Conservation (phyloP, 2,888 invertebrate genomes). For the Agapostemon virescens region DNA sequence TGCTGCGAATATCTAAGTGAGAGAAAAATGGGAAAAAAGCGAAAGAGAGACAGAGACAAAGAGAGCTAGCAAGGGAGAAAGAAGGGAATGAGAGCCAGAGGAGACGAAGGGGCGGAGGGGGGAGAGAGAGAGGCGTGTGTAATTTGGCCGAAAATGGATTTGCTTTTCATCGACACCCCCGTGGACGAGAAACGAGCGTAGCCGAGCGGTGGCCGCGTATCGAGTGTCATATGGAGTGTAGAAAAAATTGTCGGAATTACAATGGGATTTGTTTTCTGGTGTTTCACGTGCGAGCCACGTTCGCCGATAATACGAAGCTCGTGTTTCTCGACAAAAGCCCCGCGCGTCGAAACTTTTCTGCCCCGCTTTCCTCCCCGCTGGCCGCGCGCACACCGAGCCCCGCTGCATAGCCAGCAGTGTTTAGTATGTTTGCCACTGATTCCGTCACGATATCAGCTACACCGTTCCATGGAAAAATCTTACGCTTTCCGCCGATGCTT, state of each 20-base stretch:
- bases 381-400: not conserved
- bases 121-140: slow-evolving; percentile 47
- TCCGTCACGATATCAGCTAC: not conserved
- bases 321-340: slow-evolving; percentile 41
- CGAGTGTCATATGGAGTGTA: slow-evolving; percentile 49
- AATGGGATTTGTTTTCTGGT: slow-evolving; percentile 55
- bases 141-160: slow-evolving; percentile 66
- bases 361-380: slow-evolving; percentile 6
- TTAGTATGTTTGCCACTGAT: not conserved
- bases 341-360: slow-evolving; percentile 47
- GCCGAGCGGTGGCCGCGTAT: slow-evolving; percentile 31
- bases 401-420: not conserved
- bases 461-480: not conserved
- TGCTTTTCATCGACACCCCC: slow-evolving; percentile 58
- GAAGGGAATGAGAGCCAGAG: too few species aligned
- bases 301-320: slow-evolving; percentile 44
- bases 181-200: slow-evolving; percentile 22
- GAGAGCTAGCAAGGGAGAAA: not conserved
- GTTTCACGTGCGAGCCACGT: slow-evolving; percentile 31
- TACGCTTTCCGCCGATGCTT: not conserved
- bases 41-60: not conserved
- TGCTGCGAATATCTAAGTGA: slow-evolving; percentile 42
- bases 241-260: slow-evolving; percentile 50
- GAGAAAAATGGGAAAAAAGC: slow-evolving; percentile 10
- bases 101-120: too few species aligned